Base-by-base conservation (phyloP, 2,888 invertebrate species). In the Strigamia maritima region DNA sequence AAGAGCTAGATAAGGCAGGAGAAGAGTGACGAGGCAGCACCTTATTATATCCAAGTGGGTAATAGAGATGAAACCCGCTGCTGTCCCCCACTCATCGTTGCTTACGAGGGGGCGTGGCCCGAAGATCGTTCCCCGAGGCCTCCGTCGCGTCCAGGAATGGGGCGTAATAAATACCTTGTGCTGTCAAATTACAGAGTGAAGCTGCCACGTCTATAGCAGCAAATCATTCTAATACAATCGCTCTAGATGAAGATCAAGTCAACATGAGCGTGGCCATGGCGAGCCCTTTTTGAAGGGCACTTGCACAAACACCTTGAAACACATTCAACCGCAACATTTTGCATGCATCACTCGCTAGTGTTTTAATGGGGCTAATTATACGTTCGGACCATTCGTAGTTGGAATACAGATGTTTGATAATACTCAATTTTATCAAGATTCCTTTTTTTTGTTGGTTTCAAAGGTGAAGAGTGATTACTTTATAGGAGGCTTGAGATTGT, bases 131-230 rank as follows among this genome's bases (percentile, higher is more conserved):
- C 38, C 31, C 75, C 28, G n/a, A n/a, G 38, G 75, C 75, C 31
- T 75, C 38, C 75, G 31, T 75, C 75, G 75, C 31, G 75, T 65
- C 28, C 75, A 38, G 38, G 28, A 75, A 75, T 75, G 75, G 75
- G 31, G 31, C 38, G 31, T 75, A 75, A 75, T 75, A 38, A 75
- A 75, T 31, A 38, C 75, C 75, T 75, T 35, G 31, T 19, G 31
- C 75, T 75, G 75, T 75, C 75, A 75, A 75, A 75, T 75, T 75
- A 75, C 75, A 75, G 75, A 75, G 60, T 65, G 31, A 75, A 75
- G 31, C 75, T 75, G 31, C 75, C 75, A 31, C 28, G 31, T 22
- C 19, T 75, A 38, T 75, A 38, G 31, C 75, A 16, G 75, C 75
- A 35, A 38, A 75, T 75, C 38, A 35, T 75, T 75, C 75, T 75